A percentile compares a stretch with the other conserved stretches of the same genome.
These are phyloP conservation scores for Pangasius krempfi DNA, from an alignment of 2,797 vertebrate species.

Conservation along the genomic window DNA sequence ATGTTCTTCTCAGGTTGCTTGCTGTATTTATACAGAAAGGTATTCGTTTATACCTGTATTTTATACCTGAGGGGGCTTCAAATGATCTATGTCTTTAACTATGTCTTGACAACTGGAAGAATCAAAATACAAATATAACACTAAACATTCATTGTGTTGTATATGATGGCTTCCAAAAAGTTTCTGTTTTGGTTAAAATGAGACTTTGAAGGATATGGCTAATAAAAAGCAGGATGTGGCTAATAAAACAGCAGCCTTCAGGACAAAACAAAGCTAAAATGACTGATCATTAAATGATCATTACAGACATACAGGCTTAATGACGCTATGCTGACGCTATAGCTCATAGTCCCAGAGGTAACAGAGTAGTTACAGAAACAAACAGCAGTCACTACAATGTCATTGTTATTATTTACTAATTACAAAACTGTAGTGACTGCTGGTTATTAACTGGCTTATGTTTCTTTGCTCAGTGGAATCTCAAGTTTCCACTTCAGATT, in stretches of 20 bases:
- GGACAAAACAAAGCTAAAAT: neutral
- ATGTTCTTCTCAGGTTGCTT: neutral
- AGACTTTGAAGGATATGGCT: neutral
- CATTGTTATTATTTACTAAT: neutral
- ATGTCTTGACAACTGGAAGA: neutral
- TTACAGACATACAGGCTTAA: slow-evolving; percentile 3
- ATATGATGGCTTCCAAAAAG: neutral
- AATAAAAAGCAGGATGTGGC: neutral
- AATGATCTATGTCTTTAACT: neutral
- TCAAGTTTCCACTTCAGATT: neutral
- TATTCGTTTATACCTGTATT: neutral
- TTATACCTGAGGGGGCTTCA: neutral
- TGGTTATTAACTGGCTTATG: neutral
- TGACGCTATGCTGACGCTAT: neutral
- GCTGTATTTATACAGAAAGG: neutral
- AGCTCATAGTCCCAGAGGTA: neutral
- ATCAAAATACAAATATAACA: neutral
- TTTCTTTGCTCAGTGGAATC: neutral
- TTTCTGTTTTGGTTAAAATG: neutral
- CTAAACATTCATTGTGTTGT: neutral
- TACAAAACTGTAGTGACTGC: neutral
- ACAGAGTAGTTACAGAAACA: neutral
- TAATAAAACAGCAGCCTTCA: neutral
- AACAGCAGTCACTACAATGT: neutral
- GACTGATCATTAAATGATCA: neutral